phyloP scores from a whole-genome alignment of 1,140 invertebrate genomes.

The Aricia agestis region DNA sequence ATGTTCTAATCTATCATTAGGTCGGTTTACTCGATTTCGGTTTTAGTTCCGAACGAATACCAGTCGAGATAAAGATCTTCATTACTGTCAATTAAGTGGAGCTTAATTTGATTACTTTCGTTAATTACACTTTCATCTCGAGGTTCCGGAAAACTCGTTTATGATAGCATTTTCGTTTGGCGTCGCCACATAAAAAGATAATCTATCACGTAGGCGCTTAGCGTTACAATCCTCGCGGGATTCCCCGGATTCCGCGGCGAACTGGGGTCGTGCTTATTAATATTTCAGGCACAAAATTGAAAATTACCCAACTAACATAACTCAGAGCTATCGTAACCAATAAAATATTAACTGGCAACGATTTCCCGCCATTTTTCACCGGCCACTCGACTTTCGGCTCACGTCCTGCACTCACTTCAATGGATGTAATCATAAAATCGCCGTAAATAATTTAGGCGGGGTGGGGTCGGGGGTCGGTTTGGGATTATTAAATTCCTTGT shows the following conservation, averaged over 20 bases:
- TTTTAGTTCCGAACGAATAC: neutral
- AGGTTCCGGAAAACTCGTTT: neutral
- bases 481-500: constrained; percentile 74
- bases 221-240: constrained; percentile 26
- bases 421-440: constrained; percentile 74
- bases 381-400: constrained; percentile 53
- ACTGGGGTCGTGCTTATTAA: constrained; percentile 43
- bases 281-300: constrained; percentile 71
- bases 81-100: neutral
- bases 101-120: neutral
- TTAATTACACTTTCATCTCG: constrained; percentile 2
- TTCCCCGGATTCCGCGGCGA: constrained; percentile 16
- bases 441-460: constrained; percentile 70
- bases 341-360: constrained; percentile 69
- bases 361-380: constrained; percentile 66
- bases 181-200: constrained; percentile 13
- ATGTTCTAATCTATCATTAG: neutral
- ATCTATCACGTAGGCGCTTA: constrained; percentile 10
- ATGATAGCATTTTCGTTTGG: neutral
- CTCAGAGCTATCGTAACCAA: constrained; percentile 68
- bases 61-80: neutral
- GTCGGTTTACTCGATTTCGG: neutral
- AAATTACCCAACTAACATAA: constrained; percentile 64
- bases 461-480: constrained; percentile 25
- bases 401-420: constrained; percentile 58